Percentiles rank a stretch among this genome's conserved stretches.
These are phyloP conservation scores for Clepsis dumicolana DNA, from an alignment of 2,888 invertebrate species.

Conservation along the genomic window DNA sequence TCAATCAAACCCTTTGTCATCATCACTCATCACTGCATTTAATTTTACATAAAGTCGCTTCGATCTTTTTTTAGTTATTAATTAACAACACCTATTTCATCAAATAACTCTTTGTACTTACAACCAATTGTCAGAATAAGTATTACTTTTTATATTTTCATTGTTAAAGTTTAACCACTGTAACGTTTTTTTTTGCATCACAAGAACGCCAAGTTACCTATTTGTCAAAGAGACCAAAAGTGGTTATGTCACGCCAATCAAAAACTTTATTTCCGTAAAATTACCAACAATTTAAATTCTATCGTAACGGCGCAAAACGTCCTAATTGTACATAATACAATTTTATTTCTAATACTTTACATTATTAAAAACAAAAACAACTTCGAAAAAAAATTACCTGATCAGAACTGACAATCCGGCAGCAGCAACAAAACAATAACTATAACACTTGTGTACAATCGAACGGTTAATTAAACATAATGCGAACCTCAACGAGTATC, in stretches of 20 bases:
- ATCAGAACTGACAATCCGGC: conserved; percentile 56
- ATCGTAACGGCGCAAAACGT: background rate
- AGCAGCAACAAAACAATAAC: conserved; percentile 56
- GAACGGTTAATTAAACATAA: conserved; percentile 82
- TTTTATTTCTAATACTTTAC: background rate
- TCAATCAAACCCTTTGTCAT: too few species aligned
- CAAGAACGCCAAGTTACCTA: background rate
- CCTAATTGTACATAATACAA: background rate
- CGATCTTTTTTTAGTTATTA: too few species aligned
- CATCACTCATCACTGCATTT: too few species aligned
- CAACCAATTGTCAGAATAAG: background rate
- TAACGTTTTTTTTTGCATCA: background rate
- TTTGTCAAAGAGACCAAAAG: conserved; percentile 44
- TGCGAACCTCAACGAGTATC: conserved; percentile 79
- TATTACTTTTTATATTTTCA: background rate
- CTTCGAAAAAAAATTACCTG: conserved; percentile 42
- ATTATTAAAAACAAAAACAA: conserved; percentile 22
- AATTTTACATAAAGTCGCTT: too few species aligned
- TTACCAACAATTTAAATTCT: conserved; percentile 17
- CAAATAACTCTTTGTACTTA: background rate
- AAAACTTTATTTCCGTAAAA: conserved; percentile 49
- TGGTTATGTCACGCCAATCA: conserved; percentile 49
- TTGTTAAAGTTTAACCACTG: background rate
- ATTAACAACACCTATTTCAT: too few species aligned
- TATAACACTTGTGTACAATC: conserved; percentile 73